phyloP scores from a whole-genome alignment of 2,113 vertebrate genomes.

The Phoxinus phoxinus region DNA sequence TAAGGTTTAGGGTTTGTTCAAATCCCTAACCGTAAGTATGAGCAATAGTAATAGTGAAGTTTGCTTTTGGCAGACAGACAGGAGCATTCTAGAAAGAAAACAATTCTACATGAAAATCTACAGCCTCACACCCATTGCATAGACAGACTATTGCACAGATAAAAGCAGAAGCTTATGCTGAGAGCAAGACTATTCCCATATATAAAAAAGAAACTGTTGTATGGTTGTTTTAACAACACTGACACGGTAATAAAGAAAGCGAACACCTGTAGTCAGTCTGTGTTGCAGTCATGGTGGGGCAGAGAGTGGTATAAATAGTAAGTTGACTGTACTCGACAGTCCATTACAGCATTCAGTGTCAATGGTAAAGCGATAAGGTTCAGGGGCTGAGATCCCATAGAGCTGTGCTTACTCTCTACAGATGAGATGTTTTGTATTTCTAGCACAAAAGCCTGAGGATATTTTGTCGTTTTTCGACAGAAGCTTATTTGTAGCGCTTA shows the following conservation, averaged over 20 bases:
- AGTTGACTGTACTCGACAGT: too few relatives aligned
- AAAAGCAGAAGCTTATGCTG: conserved; percentile 10
- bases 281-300: not conserved
- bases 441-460: not conserved
- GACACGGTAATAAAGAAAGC: not conserved
- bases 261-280: not conserved
- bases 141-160: conserved; percentile 24
- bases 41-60: not conserved
- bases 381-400: not conserved
- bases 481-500: not conserved
- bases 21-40: not conserved
- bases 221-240: not conserved
- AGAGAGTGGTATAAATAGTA: too few relatives aligned
- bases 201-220: not conserved
- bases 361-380: not conserved
- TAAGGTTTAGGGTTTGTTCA: not conserved
- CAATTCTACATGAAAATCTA: not conserved
- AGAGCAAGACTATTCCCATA: conserved; percentile 13
- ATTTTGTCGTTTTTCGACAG: not conserved
- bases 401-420: not conserved
- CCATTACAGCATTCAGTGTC: too few relatives aligned
- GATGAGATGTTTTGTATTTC: conserved; percentile 10
- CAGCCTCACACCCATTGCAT: not conserved
- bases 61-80: conserved; percentile 53
- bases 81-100: not conserved